These are phyloP conservation scores for Trissolcus brochymenae DNA, from an alignment of 2,888 invertebrate species.

Conservation along the genomic window DNA sequence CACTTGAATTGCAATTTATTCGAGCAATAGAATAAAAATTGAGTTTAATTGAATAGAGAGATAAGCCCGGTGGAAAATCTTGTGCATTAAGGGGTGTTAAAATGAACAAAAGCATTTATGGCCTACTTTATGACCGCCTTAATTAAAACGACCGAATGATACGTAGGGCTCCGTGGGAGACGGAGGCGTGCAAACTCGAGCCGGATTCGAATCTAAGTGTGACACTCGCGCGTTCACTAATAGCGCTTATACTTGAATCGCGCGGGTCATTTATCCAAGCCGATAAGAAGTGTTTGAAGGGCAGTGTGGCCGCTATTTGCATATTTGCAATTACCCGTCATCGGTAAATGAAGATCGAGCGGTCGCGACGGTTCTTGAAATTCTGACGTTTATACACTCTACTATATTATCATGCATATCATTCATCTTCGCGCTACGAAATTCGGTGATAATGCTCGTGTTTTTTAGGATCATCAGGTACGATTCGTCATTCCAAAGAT, in stretches of 20 bases:
- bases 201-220: slow-evolving; percentile 46
- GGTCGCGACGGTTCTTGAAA: slow-evolving; percentile 5
- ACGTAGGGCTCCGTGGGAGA: slow-evolving; percentile 38
- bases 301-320: slow-evolving; percentile 28
- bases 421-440: slow-evolving; percentile 36
- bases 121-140: slow-evolving; percentile 45
- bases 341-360: slow-evolving; percentile 17
- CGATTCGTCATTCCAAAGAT: slow-evolving; percentile 12
- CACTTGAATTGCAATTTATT: slow-evolving; percentile 6
- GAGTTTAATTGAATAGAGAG: slow-evolving; percentile 24
- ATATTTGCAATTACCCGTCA: slow-evolving; percentile 24
- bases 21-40: not conserved
- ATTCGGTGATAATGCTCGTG: slow-evolving; percentile 21
- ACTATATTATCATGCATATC: slow-evolving; percentile 21
- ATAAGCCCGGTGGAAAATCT: not conserved
- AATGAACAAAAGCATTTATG: slow-evolving; percentile 44
- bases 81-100: slow-evolving; percentile 6
- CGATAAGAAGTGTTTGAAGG: slow-evolving; percentile 41
- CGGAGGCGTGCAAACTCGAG: slow-evolving; percentile 21
- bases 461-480: slow-evolving; percentile 13
- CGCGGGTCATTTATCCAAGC: slow-evolving; percentile 30
- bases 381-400: slow-evolving; percentile 25
- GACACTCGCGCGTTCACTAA: slow-evolving; percentile 45
- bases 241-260: slow-evolving; percentile 28
- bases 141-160: slow-evolving; percentile 44